Base-by-base conservation (phyloP, 2,888 invertebrate genomes). In the Tromatobia lineatoria region DNA sequence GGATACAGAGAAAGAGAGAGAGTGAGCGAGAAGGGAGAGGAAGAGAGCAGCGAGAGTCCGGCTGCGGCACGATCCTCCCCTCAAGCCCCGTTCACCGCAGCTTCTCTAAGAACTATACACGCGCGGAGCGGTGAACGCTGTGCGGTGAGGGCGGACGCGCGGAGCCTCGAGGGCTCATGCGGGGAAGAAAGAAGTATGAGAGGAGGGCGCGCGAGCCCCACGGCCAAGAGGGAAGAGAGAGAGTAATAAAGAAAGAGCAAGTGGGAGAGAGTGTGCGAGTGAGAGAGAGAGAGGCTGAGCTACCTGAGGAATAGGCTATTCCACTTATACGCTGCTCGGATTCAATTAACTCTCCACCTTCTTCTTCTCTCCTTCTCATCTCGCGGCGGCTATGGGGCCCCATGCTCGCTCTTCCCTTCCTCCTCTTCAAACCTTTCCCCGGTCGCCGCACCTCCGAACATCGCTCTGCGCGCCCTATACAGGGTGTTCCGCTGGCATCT, bases 281-380 rank as follows among this genome's bases (percentile, higher is more conserved):
- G 34, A 64, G 73, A 74, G 73, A 76, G 73, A 81, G 74, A 80
- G 80, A 57, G 79, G 57, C 57, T 69, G 86, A 86, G 90, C 90
- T 89, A 88, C 88, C 90, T 90, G 90, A 92, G 91, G 91, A 91
- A 93, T 93, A 93, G 93, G 91, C 93, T 91, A 93, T 93, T 93
- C 93, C 93, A 93, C 93, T 93, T 93, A 93, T 93, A 93, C 93
- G 92, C 92, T 93, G 92, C 92, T 93, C 92, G 92, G 92, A 93
- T 93, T 93, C 93, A 93, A 93, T 93, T 93, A 93, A 93, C 93
- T 88, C 88, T 88, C 88, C 88, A 87, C 89, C 88, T 88, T 88
- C 85, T 87, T 88, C 87, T 88, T 90, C 88, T 88, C 90, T 90
- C 90, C 90, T 91, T 87, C 87, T 90, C 92, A 90, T 91, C 91